Base-by-base conservation (phyloP, 2,888 invertebrate species). In the Meiosimyza decipiens region DNA sequence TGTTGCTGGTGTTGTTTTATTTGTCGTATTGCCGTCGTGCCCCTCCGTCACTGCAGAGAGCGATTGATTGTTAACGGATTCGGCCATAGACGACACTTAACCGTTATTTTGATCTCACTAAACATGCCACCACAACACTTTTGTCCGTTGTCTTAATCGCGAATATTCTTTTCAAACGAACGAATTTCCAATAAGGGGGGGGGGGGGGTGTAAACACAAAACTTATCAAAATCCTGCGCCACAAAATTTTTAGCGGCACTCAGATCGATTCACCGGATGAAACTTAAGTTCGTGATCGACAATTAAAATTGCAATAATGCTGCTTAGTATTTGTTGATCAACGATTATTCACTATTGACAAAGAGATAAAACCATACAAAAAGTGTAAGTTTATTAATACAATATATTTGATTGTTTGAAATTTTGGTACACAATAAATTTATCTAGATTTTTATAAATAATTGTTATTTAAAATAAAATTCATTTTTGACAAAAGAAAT, bases 71-170 rank as follows among this genome's bases (percentile, higher is more conserved):
- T 91, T 92, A 92, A 92, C 92, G 92, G 93, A 93, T 92, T 94
- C 93, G 93, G 94, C 94, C 94, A 94, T 94, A 94, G 94, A 93
- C 94, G 92, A 92, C 91, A 92, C 92, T 92, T 91, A 90, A 90
- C 89, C 91, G 90, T 90, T 91, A 90, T 90, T 90, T 83, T 83
- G 80, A 84, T 84, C 83, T 82, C 86, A 85, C 86, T 85, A 82
- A 87, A 86, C 87, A 87, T 87, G 85, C 87, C 87, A 85, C 77
- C 80, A 69, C 77, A 78, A 78, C 78, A 75, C 73, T 75, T 80
- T 77, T 78, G 71, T 71, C 66, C 75, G 68, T 74, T 71, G 69
- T 72, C 68, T 18, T 74, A 73, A 67, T 75, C 65, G 71, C 73
- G 66, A 75, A 75, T 73, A 73, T 72, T 33, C 59, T 71, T 52